These are phyloP conservation scores for Lycorma delicatula DNA, from an alignment of 1,140 invertebrate genomes.

Conservation along the genomic window DNA sequence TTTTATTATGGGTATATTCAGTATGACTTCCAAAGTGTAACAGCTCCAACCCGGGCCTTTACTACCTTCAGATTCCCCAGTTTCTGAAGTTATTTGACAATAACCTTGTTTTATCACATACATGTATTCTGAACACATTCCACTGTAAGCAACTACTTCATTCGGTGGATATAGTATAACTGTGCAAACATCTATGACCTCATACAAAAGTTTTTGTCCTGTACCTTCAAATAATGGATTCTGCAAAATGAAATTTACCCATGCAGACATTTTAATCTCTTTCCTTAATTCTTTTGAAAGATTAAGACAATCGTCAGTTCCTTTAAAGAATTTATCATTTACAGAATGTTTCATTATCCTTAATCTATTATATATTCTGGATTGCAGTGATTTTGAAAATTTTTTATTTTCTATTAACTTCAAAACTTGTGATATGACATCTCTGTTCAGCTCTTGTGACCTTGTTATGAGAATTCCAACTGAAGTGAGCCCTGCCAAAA, in stretches of 20 bases:
- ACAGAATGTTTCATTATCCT: background rate
- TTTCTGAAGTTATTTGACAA: background rate
- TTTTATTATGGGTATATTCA: background rate
- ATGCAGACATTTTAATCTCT: background rate
- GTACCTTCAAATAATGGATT: background rate
- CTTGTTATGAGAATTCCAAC: background rate
- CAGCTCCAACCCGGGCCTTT: background rate
- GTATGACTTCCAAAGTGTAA: background rate
- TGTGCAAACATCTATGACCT: background rate
- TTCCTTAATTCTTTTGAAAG: background rate
- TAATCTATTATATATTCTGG: background rate
- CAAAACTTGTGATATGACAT: background rate
- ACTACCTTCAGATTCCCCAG: background rate
- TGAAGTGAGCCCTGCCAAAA: background rate
- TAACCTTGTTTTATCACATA: background rate
- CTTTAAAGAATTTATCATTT: background rate
- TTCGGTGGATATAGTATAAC: background rate
- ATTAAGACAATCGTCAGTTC: background rate
- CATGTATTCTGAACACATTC: background rate
- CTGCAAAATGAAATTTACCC: background rate
- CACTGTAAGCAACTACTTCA: background rate
- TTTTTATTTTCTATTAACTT: background rate
- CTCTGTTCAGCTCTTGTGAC: background rate
- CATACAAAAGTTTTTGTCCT: background rate
- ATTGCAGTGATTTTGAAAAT: background rate